A percentile compares a stretch with the other conserved stretches of the same genome.
Conservation (phyloP, 2,888 invertebrate species). For the Drosophila barbarae region DNA sequence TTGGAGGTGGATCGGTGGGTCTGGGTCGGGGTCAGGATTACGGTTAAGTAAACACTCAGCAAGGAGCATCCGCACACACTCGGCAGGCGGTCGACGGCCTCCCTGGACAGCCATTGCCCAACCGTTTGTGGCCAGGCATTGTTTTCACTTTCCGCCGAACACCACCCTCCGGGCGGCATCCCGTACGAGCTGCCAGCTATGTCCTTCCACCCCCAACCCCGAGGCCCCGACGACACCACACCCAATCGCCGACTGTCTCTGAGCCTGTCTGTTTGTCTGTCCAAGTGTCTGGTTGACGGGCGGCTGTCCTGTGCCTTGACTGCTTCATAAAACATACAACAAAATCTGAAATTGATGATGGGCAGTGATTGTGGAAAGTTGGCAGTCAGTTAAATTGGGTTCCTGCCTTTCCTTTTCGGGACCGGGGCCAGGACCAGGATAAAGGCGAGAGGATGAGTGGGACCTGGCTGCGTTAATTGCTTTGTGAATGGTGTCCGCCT, state of each 20-base stretch:
- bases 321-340: slow-evolving; percentile 72
- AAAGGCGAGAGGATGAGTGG: slow-evolving; percentile 9
- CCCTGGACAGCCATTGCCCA: slow-evolving; percentile 59
- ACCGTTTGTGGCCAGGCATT: slow-evolving; percentile 62
- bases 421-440: neutral
- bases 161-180: slow-evolving; percentile 23
- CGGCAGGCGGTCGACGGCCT: slow-evolving; percentile 46
- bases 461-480: slow-evolving; percentile 67
- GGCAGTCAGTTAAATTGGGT: slow-evolving; percentile 74
- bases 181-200: slow-evolving; percentile 8
- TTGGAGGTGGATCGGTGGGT: slow-evolving; percentile 35
- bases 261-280: slow-evolving; percentile 42
- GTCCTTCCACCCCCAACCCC: slow-evolving; percentile 3
- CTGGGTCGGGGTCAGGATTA: slow-evolving; percentile 53
- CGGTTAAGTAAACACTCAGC: slow-evolving; percentile 72
- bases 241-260: slow-evolving; percentile 38
- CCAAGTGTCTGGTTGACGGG: slow-evolving; percentile 41
- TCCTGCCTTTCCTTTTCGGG: slow-evolving; percentile 55
- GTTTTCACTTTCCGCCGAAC: slow-evolving; percentile 65
- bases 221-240: slow-evolving; percentile 3
- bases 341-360: slow-evolving; percentile 75
- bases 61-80: slow-evolving; percentile 45
- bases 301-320: slow-evolving; percentile 41
- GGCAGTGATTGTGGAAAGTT: slow-evolving; percentile 74
- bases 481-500: slow-evolving; percentile 74